Percentiles rank a stretch among this genome's conserved stretches.
phyloP scores from a whole-genome alignment of 2,888 invertebrate species.

The Zele albiditarsus region DNA sequence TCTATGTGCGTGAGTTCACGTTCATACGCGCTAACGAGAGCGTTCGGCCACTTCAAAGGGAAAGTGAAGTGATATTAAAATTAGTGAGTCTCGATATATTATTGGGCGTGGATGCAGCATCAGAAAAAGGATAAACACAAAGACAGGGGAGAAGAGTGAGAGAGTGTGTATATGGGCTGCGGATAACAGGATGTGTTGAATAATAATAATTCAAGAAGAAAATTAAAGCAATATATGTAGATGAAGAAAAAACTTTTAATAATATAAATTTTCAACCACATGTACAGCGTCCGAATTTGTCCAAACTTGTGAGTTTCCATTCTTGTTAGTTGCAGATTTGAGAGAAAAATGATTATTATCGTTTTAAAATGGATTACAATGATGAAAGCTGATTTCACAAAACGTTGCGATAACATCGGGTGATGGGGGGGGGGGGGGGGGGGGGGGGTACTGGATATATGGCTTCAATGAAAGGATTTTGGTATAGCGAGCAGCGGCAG shows the following conservation, averaged over 20 bases:
- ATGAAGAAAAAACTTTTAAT: not conserved
- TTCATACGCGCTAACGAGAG: constrained; percentile 54
- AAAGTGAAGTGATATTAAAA: constrained; percentile 65
- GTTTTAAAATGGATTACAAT: not conserved
- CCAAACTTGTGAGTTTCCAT: no score
- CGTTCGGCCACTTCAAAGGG: constrained; percentile 59
- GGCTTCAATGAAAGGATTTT: constrained; percentile 66
- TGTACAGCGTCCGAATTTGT: no score
- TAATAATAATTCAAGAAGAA: not conserved
- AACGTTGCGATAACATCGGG: not conserved
- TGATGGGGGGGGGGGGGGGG: not conserved
- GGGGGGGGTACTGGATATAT: constrained; percentile 42
- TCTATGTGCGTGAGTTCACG: not conserved
- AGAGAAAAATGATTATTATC: not conserved
- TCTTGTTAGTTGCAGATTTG: not conserved
- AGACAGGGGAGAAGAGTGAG: constrained; percentile 32
- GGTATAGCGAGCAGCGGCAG: constrained; percentile 47
- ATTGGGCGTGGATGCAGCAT: constrained; percentile 40
- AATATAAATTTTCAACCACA: not conserved
- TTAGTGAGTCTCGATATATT: constrained; percentile 62
- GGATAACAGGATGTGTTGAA: constrained; percentile 1
- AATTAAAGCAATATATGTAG: not conserved
- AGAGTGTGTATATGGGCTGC: not conserved
- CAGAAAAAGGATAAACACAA: constrained; percentile 28
- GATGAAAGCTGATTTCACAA: not conserved